Percentiles rank a stretch among this genome's conserved stretches.
These are phyloP conservation scores for Rhinoptilus africanus DNA, from an alignment of 2,113 vertebrate genomes.

Conservation along the genomic window DNA sequence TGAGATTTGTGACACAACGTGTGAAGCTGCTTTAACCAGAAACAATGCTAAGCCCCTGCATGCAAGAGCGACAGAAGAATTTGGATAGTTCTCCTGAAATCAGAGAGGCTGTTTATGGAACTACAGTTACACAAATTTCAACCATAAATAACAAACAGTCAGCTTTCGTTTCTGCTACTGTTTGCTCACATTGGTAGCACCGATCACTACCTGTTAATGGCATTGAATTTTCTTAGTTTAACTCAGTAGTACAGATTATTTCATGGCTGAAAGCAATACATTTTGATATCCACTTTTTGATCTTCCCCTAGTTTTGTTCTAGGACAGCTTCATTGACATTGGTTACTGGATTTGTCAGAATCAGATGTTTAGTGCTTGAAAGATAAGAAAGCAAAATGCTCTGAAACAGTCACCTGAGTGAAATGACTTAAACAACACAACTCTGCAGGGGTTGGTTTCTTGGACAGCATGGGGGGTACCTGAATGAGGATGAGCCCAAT, in stretches of 20 bases:
- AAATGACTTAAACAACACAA: background rate
- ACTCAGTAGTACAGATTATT: background rate
- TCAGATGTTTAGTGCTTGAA: background rate
- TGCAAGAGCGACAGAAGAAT: background rate
- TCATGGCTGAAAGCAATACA: background rate
- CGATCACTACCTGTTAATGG: background rate
- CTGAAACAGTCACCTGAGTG: background rate
- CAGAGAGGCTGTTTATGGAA: background rate
- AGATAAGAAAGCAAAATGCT: background rate
- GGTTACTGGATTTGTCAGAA: background rate
- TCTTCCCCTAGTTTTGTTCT: background rate
- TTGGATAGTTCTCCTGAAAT: background rate
- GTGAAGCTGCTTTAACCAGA: conserved; percentile 44
- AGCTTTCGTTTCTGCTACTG: background rate
- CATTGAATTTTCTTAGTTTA: background rate
- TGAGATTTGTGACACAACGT: conserved; percentile 26
- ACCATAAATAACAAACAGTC: background rate
- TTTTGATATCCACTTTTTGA: background rate
- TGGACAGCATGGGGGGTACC: background rate
- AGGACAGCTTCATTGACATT: background rate
- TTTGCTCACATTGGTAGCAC: background rate
- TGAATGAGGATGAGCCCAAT: background rate
- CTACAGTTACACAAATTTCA: background rate
- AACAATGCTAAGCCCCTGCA: background rate
- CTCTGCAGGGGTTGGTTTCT: background rate